Conservation (phyloP, 2,888 invertebrate species). For the Sarcophaga rosellei region DNA sequence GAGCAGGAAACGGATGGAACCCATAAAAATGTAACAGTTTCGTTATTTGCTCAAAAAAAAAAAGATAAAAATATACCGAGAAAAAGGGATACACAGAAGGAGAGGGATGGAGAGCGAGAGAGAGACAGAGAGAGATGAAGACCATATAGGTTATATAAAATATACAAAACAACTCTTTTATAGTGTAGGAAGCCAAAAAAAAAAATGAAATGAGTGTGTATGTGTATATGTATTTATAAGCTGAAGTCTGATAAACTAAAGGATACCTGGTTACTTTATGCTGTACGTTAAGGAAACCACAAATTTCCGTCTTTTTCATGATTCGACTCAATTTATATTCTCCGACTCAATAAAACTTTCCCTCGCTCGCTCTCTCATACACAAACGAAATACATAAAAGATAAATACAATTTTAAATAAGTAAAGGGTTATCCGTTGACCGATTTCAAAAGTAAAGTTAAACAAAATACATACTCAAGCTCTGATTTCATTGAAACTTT, state of each 20-base stretch:
- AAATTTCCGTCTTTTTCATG: slow-evolving; percentile 60
- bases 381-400: too few relatives aligned
- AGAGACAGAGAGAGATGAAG: not conserved
- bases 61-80: not conserved
- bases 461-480: too few relatives aligned
- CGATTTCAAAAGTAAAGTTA: too few relatives aligned
- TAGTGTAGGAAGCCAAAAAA: not conserved
- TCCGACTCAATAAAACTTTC: not conserved
- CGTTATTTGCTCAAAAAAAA: not conserved
- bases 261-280: slow-evolving; percentile 7
- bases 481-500: too few relatives aligned
- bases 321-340: slow-evolving; percentile 44
- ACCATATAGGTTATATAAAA: not conserved
- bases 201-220: not conserved
- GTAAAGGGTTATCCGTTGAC: too few relatives aligned
- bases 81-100: not conserved
- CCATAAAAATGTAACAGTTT: slow-evolving; percentile 8
- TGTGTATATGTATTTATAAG: not conserved
- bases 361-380: too few relatives aligned
- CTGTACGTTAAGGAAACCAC: slow-evolving; percentile 53
- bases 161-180: not conserved
- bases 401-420: too few relatives aligned
- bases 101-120: not conserved
- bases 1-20: not conserved
- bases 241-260: not conserved